Evolutionary conservation across 1,140 invertebrate genomes (phyloP).

Genomic region (Ruditapes philippinarum): DNA sequence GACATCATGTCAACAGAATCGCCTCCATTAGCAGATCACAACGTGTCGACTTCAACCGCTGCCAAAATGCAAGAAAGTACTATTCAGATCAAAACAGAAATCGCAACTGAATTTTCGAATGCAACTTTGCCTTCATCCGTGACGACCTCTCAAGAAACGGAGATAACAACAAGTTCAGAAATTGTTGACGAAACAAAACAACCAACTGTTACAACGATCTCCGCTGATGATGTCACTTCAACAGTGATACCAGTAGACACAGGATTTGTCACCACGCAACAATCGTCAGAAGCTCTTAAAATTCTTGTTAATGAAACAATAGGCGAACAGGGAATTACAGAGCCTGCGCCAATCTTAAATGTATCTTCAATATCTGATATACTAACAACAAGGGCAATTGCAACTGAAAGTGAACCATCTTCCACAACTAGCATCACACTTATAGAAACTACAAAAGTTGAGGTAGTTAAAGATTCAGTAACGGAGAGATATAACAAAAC

Average conservation of each 20-base stretch:
- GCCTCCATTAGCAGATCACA: background rate
- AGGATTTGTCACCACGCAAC: background rate
- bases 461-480: background rate
- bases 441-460: background rate
- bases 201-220: background rate
- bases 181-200: background rate
- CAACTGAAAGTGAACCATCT: no score
- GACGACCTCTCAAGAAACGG: background rate
- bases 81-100: background rate
- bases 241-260: background rate
- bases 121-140: background rate
- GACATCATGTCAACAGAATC: no score
- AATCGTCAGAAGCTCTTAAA: background rate
- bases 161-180: background rate
- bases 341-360: background rate
- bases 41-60: background rate
- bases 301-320: background rate
- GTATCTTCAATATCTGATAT: background rate
- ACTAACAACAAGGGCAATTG: no score
- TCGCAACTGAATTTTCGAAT: background rate
- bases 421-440: background rate
- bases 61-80: background rate
- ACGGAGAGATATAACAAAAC: background rate
- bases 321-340: background rate
- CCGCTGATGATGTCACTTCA: background rate